Percentiles rank a stretch among this genome's conserved stretches.
phyloP scores from a whole-genome alignment of 2,797 vertebrate genomes.

The Leptatherina wallacei region DNA sequence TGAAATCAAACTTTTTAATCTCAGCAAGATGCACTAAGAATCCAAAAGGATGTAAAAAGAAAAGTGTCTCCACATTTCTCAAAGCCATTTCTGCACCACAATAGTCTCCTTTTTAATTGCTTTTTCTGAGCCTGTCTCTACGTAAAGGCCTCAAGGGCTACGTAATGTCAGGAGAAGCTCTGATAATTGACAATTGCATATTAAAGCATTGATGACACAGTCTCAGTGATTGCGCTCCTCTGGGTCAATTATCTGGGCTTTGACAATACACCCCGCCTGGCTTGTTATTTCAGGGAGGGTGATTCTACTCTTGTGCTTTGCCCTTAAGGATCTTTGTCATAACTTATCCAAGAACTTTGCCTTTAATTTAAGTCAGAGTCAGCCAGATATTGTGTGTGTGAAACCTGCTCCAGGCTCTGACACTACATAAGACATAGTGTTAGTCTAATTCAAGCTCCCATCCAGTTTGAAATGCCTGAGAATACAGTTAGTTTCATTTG shows the following conservation, averaged over 20 bases:
- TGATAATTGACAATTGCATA: constrained; percentile 74
- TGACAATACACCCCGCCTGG: constrained; percentile 46
- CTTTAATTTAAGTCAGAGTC: constrained; percentile 52
- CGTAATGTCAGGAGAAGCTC: constrained; percentile 49
- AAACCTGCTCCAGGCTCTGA: constrained; percentile 37
- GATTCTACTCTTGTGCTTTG: constrained; percentile 49
- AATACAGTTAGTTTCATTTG: constrained; percentile 25
- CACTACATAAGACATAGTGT: constrained; percentile 22
- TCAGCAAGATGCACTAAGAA: constrained; percentile 17
- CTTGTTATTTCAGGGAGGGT: constrained; percentile 54
- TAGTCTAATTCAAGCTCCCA: constrained; percentile 30
- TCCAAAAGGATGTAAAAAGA: constrained; percentile 13
- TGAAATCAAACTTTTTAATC: constrained; percentile 43
- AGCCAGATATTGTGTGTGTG: constrained; percentile 36
- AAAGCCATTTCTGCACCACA: constrained; percentile 53
- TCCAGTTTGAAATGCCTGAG: not conserved
- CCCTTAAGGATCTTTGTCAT: constrained; percentile 45
- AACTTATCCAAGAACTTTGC: constrained; percentile 21
- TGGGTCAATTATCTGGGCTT: constrained; percentile 71
- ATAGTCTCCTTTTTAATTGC: constrained; percentile 74
- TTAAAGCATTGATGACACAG: constrained; percentile 75
- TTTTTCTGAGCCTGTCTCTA: constrained; percentile 49
- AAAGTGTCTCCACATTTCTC: constrained; percentile 32
- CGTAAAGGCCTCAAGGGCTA: constrained; percentile 44
- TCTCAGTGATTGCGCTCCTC: constrained; percentile 64